A percentile compares a stretch with the other conserved stretches of the same genome.
phyloP scores from a whole-genome alignment of 2,888 invertebrate genomes.

The Nemurella pictetii region DNA sequence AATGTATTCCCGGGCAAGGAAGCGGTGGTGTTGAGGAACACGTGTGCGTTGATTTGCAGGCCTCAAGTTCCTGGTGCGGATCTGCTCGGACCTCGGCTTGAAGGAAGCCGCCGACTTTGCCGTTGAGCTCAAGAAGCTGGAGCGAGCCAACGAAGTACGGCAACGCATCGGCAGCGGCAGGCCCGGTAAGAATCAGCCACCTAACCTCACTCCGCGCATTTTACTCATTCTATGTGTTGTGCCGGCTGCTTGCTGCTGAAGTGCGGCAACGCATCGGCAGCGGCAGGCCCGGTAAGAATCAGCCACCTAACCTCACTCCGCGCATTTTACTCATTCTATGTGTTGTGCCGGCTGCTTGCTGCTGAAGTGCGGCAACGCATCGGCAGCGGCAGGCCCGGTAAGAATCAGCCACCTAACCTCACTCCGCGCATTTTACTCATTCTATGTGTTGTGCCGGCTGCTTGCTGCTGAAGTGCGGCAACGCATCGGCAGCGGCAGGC shows the following conservation, averaged over 20 bases:
- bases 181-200: conserved; percentile 57
- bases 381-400: conserved; percentile 60
- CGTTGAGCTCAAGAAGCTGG: conserved; percentile 77
- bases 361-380: conserved; percentile 62
- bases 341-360: too few relatives aligned
- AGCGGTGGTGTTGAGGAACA: too few relatives aligned
- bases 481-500: conserved; percentile 60
- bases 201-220: too few relatives aligned
- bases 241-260: too few relatives aligned
- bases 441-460: too few relatives aligned
- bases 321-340: too few relatives aligned
- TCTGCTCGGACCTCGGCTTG: conserved; percentile 88
- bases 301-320: too few relatives aligned
- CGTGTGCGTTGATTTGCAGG: conserved; percentile 55
- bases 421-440: too few relatives aligned
- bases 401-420: too few relatives aligned
- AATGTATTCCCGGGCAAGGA: too few relatives aligned
- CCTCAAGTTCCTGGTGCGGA: conserved; percentile 82
- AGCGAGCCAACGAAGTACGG: conserved; percentile 58
- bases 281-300: conserved; percentile 58
- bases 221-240: too few relatives aligned
- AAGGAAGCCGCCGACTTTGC: conserved; percentile 86
- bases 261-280: conserved; percentile 61
- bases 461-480: conserved; percentile 63
- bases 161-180: conserved; percentile 62